These are phyloP conservation scores for Hydropsyche betteni DNA, from an alignment of 2,888 invertebrate genomes.

Conservation along the genomic window DNA sequence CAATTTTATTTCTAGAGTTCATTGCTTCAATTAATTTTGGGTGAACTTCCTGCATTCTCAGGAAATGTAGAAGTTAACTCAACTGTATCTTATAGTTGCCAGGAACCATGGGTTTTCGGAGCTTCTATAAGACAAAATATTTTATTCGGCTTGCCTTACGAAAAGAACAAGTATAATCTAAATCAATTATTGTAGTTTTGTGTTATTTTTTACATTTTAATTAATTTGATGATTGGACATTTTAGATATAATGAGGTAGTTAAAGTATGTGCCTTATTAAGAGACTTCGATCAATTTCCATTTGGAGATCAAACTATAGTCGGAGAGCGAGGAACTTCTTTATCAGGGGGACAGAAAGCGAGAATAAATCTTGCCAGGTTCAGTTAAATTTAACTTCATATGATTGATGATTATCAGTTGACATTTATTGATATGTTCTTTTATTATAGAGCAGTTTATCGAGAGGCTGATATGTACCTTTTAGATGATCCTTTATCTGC, in stretches of 20 bases:
- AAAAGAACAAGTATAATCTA: conserved; percentile 66
- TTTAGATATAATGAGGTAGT: conserved; percentile 56
- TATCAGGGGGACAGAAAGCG: conserved; percentile 80
- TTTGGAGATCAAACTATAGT: conserved; percentile 75
- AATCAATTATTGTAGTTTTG: conserved; percentile 45
- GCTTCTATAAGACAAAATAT: conserved; percentile 85
- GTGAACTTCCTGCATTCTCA: conserved; percentile 71
- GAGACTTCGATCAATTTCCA: conserved; percentile 69
- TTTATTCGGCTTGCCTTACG: conserved; percentile 77
- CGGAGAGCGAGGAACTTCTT: conserved; percentile 75
- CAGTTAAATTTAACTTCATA: neutral
- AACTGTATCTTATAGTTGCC: conserved; percentile 77
- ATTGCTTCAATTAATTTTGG: conserved; percentile 73
- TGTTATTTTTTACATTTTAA: too few species aligned
- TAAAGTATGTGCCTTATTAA: conserved; percentile 65
- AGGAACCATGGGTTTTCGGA: conserved; percentile 87
- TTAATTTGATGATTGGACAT: conserved; percentile 52
- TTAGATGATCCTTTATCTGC: conserved; percentile 89
- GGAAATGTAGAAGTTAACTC: conserved; percentile 75
- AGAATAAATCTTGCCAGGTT: conserved; percentile 71
- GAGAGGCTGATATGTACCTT: conserved; percentile 80
- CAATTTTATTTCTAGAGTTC: conserved; percentile 63
- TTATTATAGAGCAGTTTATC: conserved; percentile 64
- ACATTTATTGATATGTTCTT: conserved; percentile 52
- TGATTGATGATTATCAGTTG: neutral